These are phyloP conservation scores for Temnopleurus reevesii DNA, from an alignment of 53 echinoderm and acorn worm genomes.

Conservation along the genomic window DNA sequence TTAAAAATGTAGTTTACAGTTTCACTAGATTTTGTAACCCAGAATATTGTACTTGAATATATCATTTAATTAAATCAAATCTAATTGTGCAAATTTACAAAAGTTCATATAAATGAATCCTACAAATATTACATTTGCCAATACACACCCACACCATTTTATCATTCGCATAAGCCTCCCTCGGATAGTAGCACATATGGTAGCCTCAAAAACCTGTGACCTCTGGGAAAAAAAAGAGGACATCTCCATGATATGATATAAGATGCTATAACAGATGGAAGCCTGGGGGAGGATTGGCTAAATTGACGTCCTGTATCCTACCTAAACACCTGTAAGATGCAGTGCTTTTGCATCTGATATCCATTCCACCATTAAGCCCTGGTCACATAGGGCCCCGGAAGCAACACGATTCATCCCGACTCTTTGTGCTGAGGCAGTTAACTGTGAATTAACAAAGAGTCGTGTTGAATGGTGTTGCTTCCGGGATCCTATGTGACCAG, in stretches of 20 bases:
- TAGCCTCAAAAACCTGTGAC: constrained; percentile 5
- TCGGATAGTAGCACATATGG: neutral
- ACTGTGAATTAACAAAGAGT: too few relatives aligned
- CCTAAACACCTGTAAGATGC: constrained; percentile 17
- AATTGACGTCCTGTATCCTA: constrained; percentile 15
- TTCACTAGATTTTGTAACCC: too few relatives aligned
- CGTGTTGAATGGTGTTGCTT: too few relatives aligned
- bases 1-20: too few relatives aligned
- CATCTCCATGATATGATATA: neutral
- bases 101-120: too few relatives aligned
- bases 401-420: too few relatives aligned
- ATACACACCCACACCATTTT: neutral
- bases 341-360: neutral
- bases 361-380: neutral
- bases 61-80: too few relatives aligned
- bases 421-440: too few relatives aligned
- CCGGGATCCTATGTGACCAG: too few relatives aligned
- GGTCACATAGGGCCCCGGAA: too few relatives aligned
- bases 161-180: neutral
- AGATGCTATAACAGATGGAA: neutral
- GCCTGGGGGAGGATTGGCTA: neutral
- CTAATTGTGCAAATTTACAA: too few relatives aligned
- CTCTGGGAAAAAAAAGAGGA: neutral
- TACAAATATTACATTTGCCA: neutral
- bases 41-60: too few relatives aligned